Evolutionary conservation across 2,797 vertebrate genomes (phyloP).

Genomic region (Melanogrammus aeglefinus): DNA sequence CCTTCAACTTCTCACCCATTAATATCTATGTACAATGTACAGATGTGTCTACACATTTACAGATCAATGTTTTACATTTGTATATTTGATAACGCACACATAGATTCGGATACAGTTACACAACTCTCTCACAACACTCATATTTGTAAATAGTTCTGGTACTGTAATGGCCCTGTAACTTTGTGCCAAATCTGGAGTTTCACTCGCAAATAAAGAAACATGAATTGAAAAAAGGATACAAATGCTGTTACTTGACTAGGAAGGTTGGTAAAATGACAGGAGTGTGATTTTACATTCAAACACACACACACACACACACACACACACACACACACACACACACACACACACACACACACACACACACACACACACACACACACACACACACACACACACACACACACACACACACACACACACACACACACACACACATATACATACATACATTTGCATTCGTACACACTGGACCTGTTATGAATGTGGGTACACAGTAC

Average conservation of each 20-base stretch:
- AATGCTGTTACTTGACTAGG: not conserved
- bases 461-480: slow-evolving; percentile 1
- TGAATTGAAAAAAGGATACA: not conserved
- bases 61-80: too few relatives aligned
- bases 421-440: slow-evolving; percentile 11
- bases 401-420: slow-evolving; percentile 15
- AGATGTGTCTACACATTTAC: too few relatives aligned
- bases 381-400: slow-evolving; percentile 14
- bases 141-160: too few relatives aligned
- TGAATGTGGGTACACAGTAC: not conserved
- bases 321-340: too few relatives aligned
- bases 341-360: slow-evolving; percentile 8
- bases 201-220: not conserved
- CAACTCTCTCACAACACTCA: too few relatives aligned
- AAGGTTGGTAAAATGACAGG: not conserved
- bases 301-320: not conserved
- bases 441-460: not conserved
- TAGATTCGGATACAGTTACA: too few relatives aligned
- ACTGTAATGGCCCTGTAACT: too few relatives aligned
- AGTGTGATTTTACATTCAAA: too few relatives aligned
- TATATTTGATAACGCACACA: too few relatives aligned
- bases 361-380: slow-evolving; percentile 12
- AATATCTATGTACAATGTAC: too few relatives aligned
- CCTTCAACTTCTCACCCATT: too few relatives aligned
- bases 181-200: too few relatives aligned